Conservation (phyloP, 2,888 invertebrate genomes). For the Sesia apiformis region DNA sequence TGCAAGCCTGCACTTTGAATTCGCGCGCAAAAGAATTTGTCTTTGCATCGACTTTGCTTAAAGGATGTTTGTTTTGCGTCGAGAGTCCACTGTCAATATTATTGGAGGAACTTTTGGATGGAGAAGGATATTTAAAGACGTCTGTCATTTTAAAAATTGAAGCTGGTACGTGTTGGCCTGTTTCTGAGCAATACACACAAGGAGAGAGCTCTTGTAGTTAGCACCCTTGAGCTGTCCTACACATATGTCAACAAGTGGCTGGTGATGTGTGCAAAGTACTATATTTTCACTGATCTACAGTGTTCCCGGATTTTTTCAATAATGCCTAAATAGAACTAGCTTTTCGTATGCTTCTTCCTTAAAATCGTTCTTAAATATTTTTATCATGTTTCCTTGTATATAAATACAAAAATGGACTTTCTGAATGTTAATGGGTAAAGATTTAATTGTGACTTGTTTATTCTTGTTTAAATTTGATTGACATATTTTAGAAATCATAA, state of each 20-base stretch:
- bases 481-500: neutral
- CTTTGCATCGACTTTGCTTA: constrained; percentile 64
- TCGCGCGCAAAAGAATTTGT: constrained; percentile 68
- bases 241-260: constrained; percentile 54
- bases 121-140: neutral
- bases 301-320: too few relatives aligned
- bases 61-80: constrained; percentile 60
- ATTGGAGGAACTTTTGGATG: neutral
- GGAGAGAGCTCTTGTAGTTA: constrained; percentile 42
- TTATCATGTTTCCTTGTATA: too few relatives aligned
- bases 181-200: too few relatives aligned
- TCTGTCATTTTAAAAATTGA: constrained; percentile 1
- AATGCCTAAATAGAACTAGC: too few relatives aligned
- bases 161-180: neutral
- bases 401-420: too few relatives aligned
- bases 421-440: too few relatives aligned
- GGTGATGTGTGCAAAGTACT: constrained; percentile 31
- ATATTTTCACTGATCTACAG: too few relatives aligned
- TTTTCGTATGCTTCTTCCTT: too few relatives aligned
- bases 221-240: constrained; percentile 47
- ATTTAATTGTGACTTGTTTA: too few relatives aligned
- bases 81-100: constrained; percentile 18
- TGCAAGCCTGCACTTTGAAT: constrained; percentile 59
- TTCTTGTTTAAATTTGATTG: neutral
- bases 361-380: too few relatives aligned